These are phyloP conservation scores for human (Homo sapiens) DNA, from an alignment of 2,113 vertebrate species.

Conservation along the genomic window GRCh38 chr5:118854001-118854500, in stretches of 20 bases:
- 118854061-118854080: neutral
- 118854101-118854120: neutral
- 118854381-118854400: slow-evolving; percentile 52
- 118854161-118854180: neutral
- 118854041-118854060: neutral
- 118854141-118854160: neutral
- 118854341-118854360: slow-evolving; percentile 40
- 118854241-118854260: neutral
- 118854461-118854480: slow-evolving; percentile 77
- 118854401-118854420: slow-evolving; percentile 73
- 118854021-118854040: neutral
- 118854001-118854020: neutral
- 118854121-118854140: neutral
- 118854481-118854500: slow-evolving; percentile 86
- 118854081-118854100: neutral
- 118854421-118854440: slow-evolving; percentile 81
- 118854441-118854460: slow-evolving; percentile 85
- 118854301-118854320: neutral
- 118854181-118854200: neutral
- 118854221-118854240: neutral
- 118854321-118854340: neutral
- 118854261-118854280: neutral
- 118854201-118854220: neutral
- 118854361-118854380: slow-evolving; percentile 58
- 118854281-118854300: slow-evolving; percentile 1